Evolutionary conservation across 1,140 invertebrate species (phyloP).

Genomic region (Drosophila lowei): DNA sequence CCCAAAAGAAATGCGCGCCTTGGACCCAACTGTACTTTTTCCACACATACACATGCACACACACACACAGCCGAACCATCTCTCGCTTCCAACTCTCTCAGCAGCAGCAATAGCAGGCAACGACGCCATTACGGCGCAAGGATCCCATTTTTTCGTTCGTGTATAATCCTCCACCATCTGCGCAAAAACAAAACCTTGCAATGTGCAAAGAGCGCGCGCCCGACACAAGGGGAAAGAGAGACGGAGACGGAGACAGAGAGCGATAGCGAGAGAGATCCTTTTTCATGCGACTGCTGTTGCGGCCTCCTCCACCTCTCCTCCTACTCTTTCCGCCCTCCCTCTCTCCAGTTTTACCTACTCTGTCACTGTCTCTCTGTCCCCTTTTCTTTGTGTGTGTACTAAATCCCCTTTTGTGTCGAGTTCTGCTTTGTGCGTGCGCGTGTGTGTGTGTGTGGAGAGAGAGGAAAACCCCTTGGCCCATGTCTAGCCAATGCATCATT

Average conservation of each 20-base stretch:
- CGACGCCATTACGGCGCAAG: slow-evolving; percentile 52
- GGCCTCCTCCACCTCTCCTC: too few relatives aligned
- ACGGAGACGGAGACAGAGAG: slow-evolving; percentile 10
- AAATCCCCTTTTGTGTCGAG: slow-evolving; percentile 51
- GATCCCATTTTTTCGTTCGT: slow-evolving; percentile 69
- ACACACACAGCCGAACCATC: slow-evolving; percentile 11
- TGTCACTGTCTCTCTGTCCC: slow-evolving; percentile 25
- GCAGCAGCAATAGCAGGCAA: slow-evolving; percentile 23
- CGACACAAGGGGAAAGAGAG: slow-evolving; percentile 23
- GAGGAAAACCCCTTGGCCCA: slow-evolving; percentile 65
- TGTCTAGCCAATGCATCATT: slow-evolving; percentile 62
- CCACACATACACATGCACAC: slow-evolving; percentile 28
- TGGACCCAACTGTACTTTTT: slow-evolving; percentile 75
- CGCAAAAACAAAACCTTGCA: slow-evolving; percentile 79
- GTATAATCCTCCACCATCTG: slow-evolving; percentile 80
- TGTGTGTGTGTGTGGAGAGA: slow-evolving; percentile 24
- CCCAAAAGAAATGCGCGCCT: slow-evolving; percentile 49
- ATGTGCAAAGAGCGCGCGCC: slow-evolving; percentile 75
- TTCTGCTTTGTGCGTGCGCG: slow-evolving; percentile 2
- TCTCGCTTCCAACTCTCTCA: slow-evolving; percentile 21
- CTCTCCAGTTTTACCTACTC: slow-evolving; percentile 62
- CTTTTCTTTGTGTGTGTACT: slow-evolving; percentile 27
- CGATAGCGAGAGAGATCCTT: slow-evolving; percentile 70
- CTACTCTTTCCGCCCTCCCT: slow-evolving; percentile 23
- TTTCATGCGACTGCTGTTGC: slow-evolving; percentile 34